Evolutionary conservation across 2,113 vertebrate species (phyloP), one percentile per base, ranked within the genome.

Genomic region (Menidia beryllina): DNA sequence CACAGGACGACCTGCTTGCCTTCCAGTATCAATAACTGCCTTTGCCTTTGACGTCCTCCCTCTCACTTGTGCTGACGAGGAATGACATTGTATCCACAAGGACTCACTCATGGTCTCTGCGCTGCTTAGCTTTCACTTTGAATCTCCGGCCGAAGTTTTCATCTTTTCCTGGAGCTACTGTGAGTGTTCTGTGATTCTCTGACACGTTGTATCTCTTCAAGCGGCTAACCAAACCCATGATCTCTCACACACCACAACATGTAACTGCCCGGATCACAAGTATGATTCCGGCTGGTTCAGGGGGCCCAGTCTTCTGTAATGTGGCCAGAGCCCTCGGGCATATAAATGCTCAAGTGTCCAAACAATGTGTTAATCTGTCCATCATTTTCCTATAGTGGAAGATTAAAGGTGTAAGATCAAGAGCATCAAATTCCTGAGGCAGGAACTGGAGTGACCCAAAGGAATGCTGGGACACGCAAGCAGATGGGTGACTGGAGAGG

Each of bases 291-390:
- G 54, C 19, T n/a, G 53, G 38, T 48, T 55, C 65, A 55, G 61
- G 10, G 5, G 75, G 14, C 23, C 26, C 17, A 17, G 49, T 58
- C 34, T 41, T 59, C 65, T 64, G 63, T 69, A 63, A 77, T 81
- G 56, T 15, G 23, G 55, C 57, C 59, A 4, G 17, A 53, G 65
- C 51, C 84, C 72, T 74, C 21, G 12, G 82, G 83, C 73, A 48
- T 58, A 75, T 72, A 58, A 79, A 60, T 79, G 79, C 77, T 69
- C 47, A 62, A 25, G 57, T 76, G 77, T 83, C 77, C 69, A 62
- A 79, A 83, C 83, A 69, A 73, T 72, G 63, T 73, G 53, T 69
- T 80, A 41, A 78, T 63, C 60, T 71, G 76, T 57, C 79, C 25
- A 53, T 86, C 75, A 69, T 56, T 39, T 65, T 65, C 34, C 49